A percentile compares a stretch with the other conserved stretches of the same genome.
These are phyloP conservation scores for Delphinapterus leucas DNA, from an alignment of 2,113 vertebrate species.

Conservation along the genomic window DNA sequence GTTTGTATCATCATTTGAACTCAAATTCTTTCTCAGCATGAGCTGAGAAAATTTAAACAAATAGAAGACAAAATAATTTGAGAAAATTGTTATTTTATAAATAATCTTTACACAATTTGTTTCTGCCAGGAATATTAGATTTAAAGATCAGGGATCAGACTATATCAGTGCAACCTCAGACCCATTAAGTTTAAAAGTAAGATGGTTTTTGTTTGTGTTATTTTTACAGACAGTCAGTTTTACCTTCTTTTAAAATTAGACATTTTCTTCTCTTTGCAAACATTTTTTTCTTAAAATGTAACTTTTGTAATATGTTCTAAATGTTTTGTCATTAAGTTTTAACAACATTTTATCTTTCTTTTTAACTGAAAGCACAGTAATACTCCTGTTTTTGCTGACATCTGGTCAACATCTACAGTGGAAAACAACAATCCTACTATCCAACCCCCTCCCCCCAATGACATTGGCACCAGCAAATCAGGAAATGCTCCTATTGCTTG, in stretches of 20 bases:
- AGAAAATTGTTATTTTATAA: not conserved
- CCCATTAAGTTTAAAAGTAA: not conserved
- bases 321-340: accelerated
- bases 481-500: not conserved
- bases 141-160: not conserved
- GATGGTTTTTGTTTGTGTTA: not conserved
- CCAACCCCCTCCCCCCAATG: accelerated
- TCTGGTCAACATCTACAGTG: not conserved
- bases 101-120: not conserved
- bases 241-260: not conserved
- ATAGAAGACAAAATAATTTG: not conserved
- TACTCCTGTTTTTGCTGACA: not conserved
- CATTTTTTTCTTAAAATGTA: not conserved
- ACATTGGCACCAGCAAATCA: not conserved
- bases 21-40: not conserved
- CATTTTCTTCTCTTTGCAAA: not conserved
- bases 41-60: not conserved
- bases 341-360: not conserved
- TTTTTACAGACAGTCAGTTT: not conserved
- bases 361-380: not conserved
- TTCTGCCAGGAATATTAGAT: not conserved
- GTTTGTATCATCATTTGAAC: not conserved
- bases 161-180: not conserved
- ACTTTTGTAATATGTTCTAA: not conserved
- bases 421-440: not conserved